A percentile compares a stretch with the other conserved stretches of the same genome.
These are phyloP conservation scores for Pheosia tremula DNA, from an alignment of 2,888 invertebrate species.

Conservation along the genomic window DNA sequence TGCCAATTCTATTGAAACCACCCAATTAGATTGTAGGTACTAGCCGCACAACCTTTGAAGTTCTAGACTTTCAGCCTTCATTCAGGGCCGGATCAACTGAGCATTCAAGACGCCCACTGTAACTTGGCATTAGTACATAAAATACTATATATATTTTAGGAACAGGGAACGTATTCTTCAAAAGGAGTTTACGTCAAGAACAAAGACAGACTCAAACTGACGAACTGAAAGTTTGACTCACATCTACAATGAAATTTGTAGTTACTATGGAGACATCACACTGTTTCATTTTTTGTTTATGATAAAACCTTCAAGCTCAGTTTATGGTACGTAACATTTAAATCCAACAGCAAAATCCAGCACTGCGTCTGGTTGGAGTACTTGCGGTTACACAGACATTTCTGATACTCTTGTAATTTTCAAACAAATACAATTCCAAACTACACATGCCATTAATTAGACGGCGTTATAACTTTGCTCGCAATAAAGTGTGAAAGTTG, in stretches of 20 bases:
- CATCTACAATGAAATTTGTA: too few species aligned
- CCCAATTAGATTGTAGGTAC: neutral
- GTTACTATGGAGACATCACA: too few species aligned
- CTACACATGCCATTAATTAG: neutral
- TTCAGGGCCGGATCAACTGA: neutral
- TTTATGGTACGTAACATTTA: too few species aligned
- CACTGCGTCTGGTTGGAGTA: neutral
- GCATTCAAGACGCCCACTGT: too few species aligned
- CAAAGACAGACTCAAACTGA: too few species aligned
- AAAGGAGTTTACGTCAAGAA: too few species aligned
- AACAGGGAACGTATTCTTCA: too few species aligned
- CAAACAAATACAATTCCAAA: slow-evolving; percentile 5
- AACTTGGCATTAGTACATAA: too few species aligned
- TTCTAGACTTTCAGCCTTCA: neutral
- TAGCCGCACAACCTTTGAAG: neutral
- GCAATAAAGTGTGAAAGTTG: slow-evolving; percentile 1
- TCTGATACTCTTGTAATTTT: neutral
- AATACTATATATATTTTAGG: too few species aligned
- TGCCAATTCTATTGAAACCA: slow-evolving; percentile 2
- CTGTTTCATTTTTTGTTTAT: too few species aligned
- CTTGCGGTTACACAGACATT: neutral
- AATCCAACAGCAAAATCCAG: neutral
- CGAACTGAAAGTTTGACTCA: too few species aligned
- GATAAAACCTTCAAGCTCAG: too few species aligned
- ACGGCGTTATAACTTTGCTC: neutral